Evolutionary conservation across 35 echinoderm and acorn worm genomes (phyloP), one percentile per base, ranked within the genome.

Genomic region (Ophiothrix spiculata): DNA sequence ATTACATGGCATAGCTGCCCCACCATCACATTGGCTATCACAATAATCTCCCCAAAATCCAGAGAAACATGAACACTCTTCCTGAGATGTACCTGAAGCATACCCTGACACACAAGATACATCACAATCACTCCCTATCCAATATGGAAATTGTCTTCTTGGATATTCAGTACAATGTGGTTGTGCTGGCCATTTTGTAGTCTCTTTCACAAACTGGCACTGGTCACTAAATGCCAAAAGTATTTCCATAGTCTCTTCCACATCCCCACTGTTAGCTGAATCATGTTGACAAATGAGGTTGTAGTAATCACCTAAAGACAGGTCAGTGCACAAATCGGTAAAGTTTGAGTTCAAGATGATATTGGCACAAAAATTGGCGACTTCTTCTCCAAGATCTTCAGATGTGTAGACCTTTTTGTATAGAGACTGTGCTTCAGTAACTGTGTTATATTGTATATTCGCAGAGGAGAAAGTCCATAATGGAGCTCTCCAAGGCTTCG

Each of bases 11-110:
- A 64, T 75, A 11, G 56, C 86, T 74, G 83, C 90, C 42, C 94
- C 90, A 79, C 90, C 94, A 41, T 79, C 41, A 80, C 94, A 97
- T 40, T 87, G 81, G 39, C 39, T 25, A 39, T 86, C 74, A 82
- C 94, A 97, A 14, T 56, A 31, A 37, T 35, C 40, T 25, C 90
- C 94, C 86, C 82, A 92, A 78, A 85, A 97, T 29, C 94, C 94
- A 41, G 75, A 31, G 40, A 82, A 87, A 73, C 94, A 97, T 15
- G 64, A 35, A 80, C 94, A 97, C 39, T 17, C 32, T 14, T 83
- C 91, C 37, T 75, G 35, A n/a, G 33, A 28, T 0, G 40, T 16
- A 19, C 49, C 56, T 75, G 79, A 33, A n/a, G n/a, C n/a, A 15
- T 91, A 75, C 31, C 90, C 85, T 29, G 90, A 91, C 23, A 91